Evolutionary conservation across 2,113 vertebrate species (phyloP).

Genomic region (Ondatra zibethicus): DNA sequence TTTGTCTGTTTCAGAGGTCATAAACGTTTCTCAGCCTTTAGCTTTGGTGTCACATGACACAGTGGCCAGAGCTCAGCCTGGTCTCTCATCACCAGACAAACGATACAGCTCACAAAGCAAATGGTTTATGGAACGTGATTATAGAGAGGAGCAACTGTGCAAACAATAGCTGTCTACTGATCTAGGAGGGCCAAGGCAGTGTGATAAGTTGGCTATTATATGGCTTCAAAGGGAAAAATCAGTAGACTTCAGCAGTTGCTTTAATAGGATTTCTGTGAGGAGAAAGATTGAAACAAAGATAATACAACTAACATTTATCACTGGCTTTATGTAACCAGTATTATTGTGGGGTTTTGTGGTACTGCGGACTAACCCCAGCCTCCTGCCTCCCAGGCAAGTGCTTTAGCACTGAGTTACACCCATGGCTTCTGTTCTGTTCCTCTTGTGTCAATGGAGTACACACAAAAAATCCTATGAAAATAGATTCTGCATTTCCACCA

Average conservation of each 20-base stretch:
- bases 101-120: not conserved
- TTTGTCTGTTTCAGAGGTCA: no score
- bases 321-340: not conserved
- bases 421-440: not conserved
- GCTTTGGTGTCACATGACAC: not conserved
- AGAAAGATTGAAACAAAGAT: not conserved
- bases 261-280: not conserved
- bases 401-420: not conserved
- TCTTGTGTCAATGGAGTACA: not conserved
- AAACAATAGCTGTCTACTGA: not conserved
- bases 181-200: not conserved
- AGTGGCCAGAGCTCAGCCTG: not conserved
- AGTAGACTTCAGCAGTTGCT: not conserved
- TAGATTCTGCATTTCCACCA: not conserved
- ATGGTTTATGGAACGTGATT: slow-evolving; percentile 31
- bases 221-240: not conserved
- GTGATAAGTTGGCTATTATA: not conserved
- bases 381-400: not conserved
- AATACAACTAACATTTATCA: not conserved
- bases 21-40: not conserved
- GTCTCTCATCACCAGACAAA: not conserved
- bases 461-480: not conserved
- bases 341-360: not conserved
- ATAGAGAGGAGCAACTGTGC: not conserved
- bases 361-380: not conserved